Conservation (phyloP, 2,797 vertebrate species). For the Pygocentrus nattereri region DNA sequence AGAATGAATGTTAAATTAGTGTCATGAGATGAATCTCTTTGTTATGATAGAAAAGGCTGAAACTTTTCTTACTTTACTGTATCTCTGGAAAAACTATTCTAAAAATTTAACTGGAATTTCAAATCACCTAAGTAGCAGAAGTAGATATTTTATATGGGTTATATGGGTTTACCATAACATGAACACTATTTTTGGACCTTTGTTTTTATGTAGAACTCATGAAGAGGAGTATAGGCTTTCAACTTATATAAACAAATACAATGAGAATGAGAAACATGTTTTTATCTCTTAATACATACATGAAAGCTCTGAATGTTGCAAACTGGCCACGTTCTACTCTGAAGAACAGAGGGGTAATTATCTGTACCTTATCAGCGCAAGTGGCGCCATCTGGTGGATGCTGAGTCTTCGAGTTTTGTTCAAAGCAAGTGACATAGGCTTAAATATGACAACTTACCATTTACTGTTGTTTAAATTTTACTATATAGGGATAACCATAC, state of each 20-base stretch:
- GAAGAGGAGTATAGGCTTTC: background rate
- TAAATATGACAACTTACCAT: background rate
- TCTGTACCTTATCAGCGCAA: background rate
- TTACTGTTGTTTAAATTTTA: too few relatives aligned
- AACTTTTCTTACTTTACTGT: background rate
- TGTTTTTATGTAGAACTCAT: background rate
- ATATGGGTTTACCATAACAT: too few relatives aligned
- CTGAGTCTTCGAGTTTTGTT: background rate
- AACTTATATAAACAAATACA: background rate
- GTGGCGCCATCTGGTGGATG: slow-evolving; percentile 66
- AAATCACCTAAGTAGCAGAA: too few relatives aligned
- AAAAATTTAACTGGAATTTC: too few relatives aligned
- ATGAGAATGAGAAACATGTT: too few relatives aligned
- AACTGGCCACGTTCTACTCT: background rate
- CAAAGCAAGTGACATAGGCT: background rate
- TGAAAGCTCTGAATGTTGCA: background rate
- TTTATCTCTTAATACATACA: background rate
- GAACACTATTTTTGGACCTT: too few relatives aligned
- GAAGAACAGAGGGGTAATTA: background rate
- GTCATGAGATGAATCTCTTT: slow-evolving; percentile 4
- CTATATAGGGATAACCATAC: too few relatives aligned
- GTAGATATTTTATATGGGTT: too few relatives aligned
- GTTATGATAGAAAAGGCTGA: background rate
- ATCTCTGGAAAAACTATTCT: background rate
- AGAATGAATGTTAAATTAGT: slow-evolving; percentile 1